Base-by-base conservation (phyloP, 2,113 vertebrate genomes). In the Myiozetetes cayanensis region DNA sequence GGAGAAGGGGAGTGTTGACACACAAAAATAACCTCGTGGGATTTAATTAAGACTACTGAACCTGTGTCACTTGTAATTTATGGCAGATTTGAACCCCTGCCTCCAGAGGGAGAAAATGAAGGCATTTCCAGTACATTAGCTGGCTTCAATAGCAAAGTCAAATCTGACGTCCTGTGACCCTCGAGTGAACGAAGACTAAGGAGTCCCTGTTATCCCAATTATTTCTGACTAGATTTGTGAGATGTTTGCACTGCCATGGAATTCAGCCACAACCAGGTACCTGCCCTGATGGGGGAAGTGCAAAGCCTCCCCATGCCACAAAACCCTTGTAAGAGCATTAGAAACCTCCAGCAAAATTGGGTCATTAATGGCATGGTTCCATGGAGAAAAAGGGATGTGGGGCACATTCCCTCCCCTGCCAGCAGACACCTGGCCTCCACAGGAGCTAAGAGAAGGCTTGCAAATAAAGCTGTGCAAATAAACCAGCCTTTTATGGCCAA, bases 201-300 rank as follows among this genome's bases (percentile, higher is more conserved):
- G 66, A 89, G 70, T 79, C 59, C 75, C 93, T 68, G 37, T 90
- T 70, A 67, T 53, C 49, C 92, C 90, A 94, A 81, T 89, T 90
- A 94, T 87, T 96, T 87, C 94, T 96, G 72, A 33, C 94, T 94
- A 87, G 63, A 87, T 93, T 67, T 96, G 88, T 93, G 93, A 93
- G 83, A 92, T 77, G 77, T 93, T 95, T 97, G 89, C 90, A 85
- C 81, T 65, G 5, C 63, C 59, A 6, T 39, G 76, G 71, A 90
- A 61, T 82, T 39, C 68, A 71, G 37, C 50, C 81, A 92, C 86
- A 63, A 44, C 33, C 49, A 73, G 62, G 61, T 91, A 73, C 56
- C 59, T 79, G 68, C 71, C 87, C 37, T 92, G 82, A 85, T 53
- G 58, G 83, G 81, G 49, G 30, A 70, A 65, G 52, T 37, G 72